Evolutionary conservation across 35 echinoderm and acorn worm genomes (phyloP).

Genomic region (Stichopus chloronotus): DNA sequence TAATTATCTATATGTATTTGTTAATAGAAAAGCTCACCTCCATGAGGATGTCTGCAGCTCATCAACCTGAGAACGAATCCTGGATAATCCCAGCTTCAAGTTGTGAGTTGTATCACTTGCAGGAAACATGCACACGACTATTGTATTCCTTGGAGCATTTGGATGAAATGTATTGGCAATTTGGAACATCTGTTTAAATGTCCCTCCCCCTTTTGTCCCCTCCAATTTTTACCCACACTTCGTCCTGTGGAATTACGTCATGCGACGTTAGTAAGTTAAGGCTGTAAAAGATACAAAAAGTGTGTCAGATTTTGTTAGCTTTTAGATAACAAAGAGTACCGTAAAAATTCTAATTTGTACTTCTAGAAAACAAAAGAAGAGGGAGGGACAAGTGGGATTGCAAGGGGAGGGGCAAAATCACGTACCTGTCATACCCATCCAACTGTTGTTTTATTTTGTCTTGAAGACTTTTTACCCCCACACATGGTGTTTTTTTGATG

Average conservation of each 20-base stretch:
- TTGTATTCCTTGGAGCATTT: slow-evolving; percentile 58
- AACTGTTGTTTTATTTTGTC: background rate
- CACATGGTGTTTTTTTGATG: slow-evolving; percentile 2
- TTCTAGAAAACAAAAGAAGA: background rate
- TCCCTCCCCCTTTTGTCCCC: slow-evolving; percentile 64
- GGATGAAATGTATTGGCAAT: slow-evolving; percentile 59
- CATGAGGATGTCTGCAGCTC: slow-evolving; percentile 32
- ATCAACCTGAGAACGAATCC: background rate
- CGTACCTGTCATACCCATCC: slow-evolving; percentile 24
- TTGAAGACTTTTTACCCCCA: background rate
- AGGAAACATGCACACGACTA: slow-evolving; percentile 19
- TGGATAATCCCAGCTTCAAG: background rate
- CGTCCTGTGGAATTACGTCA: slow-evolving; percentile 53
- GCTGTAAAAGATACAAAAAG: background rate
- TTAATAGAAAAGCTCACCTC: slow-evolving; percentile 7
- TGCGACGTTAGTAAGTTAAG: slow-evolving; percentile 18
- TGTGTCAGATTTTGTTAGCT: too few relatives aligned
- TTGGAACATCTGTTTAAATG: slow-evolving; percentile 72
- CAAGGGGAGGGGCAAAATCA: background rate
- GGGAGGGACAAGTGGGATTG: background rate
- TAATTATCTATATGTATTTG: background rate
- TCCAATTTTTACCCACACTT: slow-evolving; percentile 76
- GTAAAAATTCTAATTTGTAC: background rate
- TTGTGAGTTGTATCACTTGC: slow-evolving; percentile 18
- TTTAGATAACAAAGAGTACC: too few relatives aligned